These are phyloP conservation scores for Arvicanthis niloticus DNA, from an alignment of 2,113 vertebrate species.

Conservation along the genomic window DNA sequence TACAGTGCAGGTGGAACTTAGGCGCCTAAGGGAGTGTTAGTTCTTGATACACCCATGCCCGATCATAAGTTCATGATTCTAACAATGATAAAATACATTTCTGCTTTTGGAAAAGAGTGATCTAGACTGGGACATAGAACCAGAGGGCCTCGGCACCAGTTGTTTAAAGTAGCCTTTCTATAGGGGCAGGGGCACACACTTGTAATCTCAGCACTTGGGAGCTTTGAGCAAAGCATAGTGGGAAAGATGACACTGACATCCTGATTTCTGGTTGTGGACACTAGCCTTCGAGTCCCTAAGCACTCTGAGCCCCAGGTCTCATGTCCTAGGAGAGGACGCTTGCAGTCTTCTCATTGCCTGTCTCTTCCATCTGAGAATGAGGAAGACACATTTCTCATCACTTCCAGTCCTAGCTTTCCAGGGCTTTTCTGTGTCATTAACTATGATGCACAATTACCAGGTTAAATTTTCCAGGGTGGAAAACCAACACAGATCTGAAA, in stretches of 20 bases:
- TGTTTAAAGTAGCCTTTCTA: background rate
- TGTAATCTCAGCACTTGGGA: background rate
- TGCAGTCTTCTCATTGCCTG: background rate
- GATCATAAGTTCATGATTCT: conserved; percentile 4
- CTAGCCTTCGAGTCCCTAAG: background rate
- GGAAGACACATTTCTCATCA: background rate
- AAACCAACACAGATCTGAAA: background rate
- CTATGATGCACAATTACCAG: background rate
- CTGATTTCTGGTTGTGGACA: background rate
- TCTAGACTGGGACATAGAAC: background rate
- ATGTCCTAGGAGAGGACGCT: background rate
- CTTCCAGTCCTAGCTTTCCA: background rate
- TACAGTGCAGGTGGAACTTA: background rate
- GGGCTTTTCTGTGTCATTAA: background rate
- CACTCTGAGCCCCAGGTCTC: background rate
- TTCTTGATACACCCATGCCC: background rate
- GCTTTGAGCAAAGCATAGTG: background rate
- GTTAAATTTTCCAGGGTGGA: conserved; percentile 50
- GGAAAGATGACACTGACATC: background rate
- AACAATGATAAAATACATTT: background rate
- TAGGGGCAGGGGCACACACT: no score
- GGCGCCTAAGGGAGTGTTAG: background rate
- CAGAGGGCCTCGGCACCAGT: background rate
- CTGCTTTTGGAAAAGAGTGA: background rate
- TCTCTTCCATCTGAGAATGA: background rate